Evolutionary conservation across 2,888 invertebrate genomes (phyloP).

Genomic region (Liodrosophila aerea): DNA sequence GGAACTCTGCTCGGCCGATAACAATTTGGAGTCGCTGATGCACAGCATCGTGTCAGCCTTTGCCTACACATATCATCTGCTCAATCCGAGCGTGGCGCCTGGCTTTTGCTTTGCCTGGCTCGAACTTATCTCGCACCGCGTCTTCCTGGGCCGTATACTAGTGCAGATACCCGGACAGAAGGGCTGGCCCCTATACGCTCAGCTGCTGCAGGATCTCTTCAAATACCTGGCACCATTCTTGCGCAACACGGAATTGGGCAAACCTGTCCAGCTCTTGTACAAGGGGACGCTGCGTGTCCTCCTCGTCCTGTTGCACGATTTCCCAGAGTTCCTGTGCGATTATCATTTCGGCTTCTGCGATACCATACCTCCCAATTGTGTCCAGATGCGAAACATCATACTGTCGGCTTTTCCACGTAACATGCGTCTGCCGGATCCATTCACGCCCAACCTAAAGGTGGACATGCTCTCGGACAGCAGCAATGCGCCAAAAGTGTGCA

Average conservation of each 20-base stretch:
- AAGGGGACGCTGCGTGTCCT: conserved; percentile 97
- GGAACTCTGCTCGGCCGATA: conserved; percentile 96
- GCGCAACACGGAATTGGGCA: conserved; percentile 97
- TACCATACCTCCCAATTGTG: conserved; percentile 99
- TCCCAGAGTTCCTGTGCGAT: conserved; percentile 99
- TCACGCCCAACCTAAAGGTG: conserved; percentile 97
- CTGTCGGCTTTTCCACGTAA: conserved; percentile 98
- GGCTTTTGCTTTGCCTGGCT: conserved; percentile 99
- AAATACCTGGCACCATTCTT: conserved; percentile 98
- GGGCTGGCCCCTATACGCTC: conserved; percentile 99
- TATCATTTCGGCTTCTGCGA: conserved; percentile 99
- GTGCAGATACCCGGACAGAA: conserved; percentile 96
- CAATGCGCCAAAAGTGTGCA: conserved; percentile 93
- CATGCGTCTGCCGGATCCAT: conserved; percentile 99
- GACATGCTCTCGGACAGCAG: conserved; percentile 95
- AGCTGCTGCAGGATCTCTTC: conserved; percentile 96
- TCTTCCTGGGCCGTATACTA: conserved; percentile 96
- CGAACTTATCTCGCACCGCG: conserved; percentile 97
- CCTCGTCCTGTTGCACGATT: conserved; percentile 97
- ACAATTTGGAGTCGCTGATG: conserved; percentile 96
- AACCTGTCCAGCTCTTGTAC: conserved; percentile 96
- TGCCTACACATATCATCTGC: conserved; percentile 96
- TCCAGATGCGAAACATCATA: conserved; percentile 98
- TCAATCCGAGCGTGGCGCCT: conserved; percentile 95
- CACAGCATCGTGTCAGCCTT: conserved; percentile 94